Evolutionary conservation across 92 coral and sea anemone genomes (phyloP), one percentile per base, ranked within the genome.

Genomic region (Siderastrea radians): DNA sequence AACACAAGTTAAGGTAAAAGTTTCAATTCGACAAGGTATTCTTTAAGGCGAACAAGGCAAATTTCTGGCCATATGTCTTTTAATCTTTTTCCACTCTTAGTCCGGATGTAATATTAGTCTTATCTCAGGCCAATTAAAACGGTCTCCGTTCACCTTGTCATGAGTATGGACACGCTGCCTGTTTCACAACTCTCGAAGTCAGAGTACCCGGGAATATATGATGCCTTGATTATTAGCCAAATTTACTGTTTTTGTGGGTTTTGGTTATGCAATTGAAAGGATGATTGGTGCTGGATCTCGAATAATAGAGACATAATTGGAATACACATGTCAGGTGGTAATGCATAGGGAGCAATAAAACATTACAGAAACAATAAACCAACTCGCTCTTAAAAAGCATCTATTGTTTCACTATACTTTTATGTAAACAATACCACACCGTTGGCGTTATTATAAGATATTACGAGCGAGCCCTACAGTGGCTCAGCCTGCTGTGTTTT

Each of bases 301-400:
- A 2, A 13, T 19, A 44, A 80, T 44, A 53, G 66, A 68, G 44
- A 53, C 73, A 26, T 81, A 54, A 81, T 64, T 64, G 58, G 49
- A 79, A 19, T 4, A 17, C 68, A 55, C 72, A 8, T 26, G 58
- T 38, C 8, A 50, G 72, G 74, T 38, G 59, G 70, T 14, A 46
- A 17, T 61, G 83, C 58, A 81, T 8, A 6, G 64, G 7, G 43
- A 55, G 76, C 8, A n/a, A 51, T 71, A 58, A 48, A 68, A 50
- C 48, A 45, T 70, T 17, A 47, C 1, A 26, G 58, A 48, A 58
- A 47, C 57, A 71, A 45, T 49, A 46, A 47, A 3, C 3, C 17
- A 5, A 6, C 43, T 81, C 65, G 10, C 72, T 80, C 52, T 80
- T 57, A 8, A 67, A 80, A 67, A 80, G 83, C 83, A 26, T 64